These are phyloP conservation scores for Heliconius aoede DNA, from an alignment of 2,888 invertebrate species.

Conservation along the genomic window DNA sequence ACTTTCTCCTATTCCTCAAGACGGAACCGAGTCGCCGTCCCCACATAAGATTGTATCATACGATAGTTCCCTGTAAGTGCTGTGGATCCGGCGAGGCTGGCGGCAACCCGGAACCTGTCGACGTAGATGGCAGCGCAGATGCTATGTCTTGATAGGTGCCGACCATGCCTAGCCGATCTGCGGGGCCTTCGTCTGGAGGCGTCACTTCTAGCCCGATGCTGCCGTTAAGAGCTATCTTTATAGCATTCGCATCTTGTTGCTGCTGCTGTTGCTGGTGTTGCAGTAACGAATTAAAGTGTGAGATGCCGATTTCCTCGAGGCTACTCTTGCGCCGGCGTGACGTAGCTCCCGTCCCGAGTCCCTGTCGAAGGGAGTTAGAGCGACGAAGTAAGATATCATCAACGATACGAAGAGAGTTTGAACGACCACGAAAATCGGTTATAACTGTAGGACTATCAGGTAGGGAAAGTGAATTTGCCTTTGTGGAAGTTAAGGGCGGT, in stretches of 20 bases:
- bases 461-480: conserved; percentile 94
- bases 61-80: conserved; percentile 94
- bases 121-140: conserved; percentile 71
- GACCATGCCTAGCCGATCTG: conserved; percentile 72
- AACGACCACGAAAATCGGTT: conserved; percentile 90
- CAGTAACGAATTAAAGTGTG: conserved; percentile 88
- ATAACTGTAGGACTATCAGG: conserved; percentile 94
- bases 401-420: conserved; percentile 93
- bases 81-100: conserved; percentile 85
- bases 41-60: conserved; percentile 98
- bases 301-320: conserved; percentile 92
- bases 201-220: conserved; percentile 93
- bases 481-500: conserved; percentile 91
- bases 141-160: conserved; percentile 80
- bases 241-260: conserved; percentile 88
- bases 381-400: conserved; percentile 92
- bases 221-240: conserved; percentile 93
- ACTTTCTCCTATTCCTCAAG: conserved; percentile 88
- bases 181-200: conserved; percentile 86
- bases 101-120: conserved; percentile 63
- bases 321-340: conserved; percentile 91
- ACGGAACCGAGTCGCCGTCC: conserved; percentile 93
- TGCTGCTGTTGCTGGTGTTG: conserved; percentile 82
- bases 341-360: conserved; percentile 84
- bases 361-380: conserved; percentile 93